Evolutionary conservation across 2,113 vertebrate species (phyloP).

Genomic region (Morone saxatilis): DNA sequence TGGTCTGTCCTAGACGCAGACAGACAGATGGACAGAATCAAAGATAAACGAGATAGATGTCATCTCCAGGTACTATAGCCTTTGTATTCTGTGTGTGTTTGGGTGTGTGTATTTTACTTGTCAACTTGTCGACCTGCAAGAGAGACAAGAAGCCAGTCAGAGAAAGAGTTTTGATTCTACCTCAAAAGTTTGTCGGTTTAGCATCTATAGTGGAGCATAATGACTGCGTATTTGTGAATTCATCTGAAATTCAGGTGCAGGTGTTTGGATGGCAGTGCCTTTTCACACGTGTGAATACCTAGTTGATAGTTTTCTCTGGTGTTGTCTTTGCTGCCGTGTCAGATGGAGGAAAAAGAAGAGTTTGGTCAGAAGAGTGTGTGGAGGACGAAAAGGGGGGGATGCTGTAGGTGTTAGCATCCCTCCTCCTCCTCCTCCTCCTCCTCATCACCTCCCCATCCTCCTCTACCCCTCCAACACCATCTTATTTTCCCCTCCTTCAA

Average conservation of each 20-base stretch:
- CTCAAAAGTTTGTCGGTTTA: conserved; percentile 47
- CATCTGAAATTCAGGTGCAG: conserved; percentile 11
- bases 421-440: conserved; percentile 55
- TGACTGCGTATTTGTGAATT: conserved; percentile 14
- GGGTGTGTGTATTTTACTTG: conserved; percentile 28
- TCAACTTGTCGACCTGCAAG: conserved; percentile 26
- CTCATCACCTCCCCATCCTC: conserved; percentile 62
- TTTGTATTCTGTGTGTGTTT: conserved; percentile 27
- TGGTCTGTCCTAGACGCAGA: conserved; percentile 28
- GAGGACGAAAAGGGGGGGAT: conserved; percentile 72
- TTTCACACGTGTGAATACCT: conserved; percentile 16
- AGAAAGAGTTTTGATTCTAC: conserved; percentile 41
- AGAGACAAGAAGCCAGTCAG: background rate
- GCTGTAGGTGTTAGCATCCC: conserved; percentile 79
- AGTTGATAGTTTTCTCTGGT: conserved; percentile 15
- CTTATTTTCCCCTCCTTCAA: conserved; percentile 88
- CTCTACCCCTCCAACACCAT: conserved; percentile 82
- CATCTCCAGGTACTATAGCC: conserved; percentile 26
- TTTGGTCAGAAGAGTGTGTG: conserved; percentile 66
- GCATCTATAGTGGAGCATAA: background rate
- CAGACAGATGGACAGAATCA: conserved; percentile 43
- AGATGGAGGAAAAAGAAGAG: conserved; percentile 60
- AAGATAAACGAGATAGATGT: conserved; percentile 27
- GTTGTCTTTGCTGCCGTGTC: conserved; percentile 42
- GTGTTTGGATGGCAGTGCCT: conserved; percentile 19